Evolutionary conservation across 2,113 vertebrate genomes (phyloP), one percentile per base, ranked within the genome.

Genomic region (Alligator mississippiensis): DNA sequence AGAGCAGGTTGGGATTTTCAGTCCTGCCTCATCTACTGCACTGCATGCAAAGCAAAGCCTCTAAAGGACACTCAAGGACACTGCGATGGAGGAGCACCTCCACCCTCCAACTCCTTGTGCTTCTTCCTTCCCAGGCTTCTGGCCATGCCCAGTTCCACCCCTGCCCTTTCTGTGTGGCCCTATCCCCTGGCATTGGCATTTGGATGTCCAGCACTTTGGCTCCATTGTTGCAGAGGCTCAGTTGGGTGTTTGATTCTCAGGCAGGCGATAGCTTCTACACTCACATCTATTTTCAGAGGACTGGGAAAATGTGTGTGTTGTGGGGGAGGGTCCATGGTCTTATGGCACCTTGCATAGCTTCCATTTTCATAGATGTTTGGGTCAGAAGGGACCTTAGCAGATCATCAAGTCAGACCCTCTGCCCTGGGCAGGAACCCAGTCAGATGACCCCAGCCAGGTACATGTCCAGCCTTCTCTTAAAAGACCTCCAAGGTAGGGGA

Each of bases 61-160:
- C 81, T 70, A 19, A 96, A 96, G 96, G 97, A 96, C 93, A 6
- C 84, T 90, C 96, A 96, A 96, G 96, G 97, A 93, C 96, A 24
- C 57, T 1, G 66, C 4, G 58, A 16, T 54, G 85, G 28, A 9
- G 47, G 76, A 61, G 78, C 28, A 78, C 30, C 18, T 54, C 1
- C 54, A 2, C 34, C 55, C 54, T 74, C 81, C 6, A 47, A 47
- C 47, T 38, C 70, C 5, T 34, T 10, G 24, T 55, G 30, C 12
- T 22, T 54, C 25, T 60, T 61, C 21, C 62, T n/a, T 47, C 34
- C 47, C 47, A 47, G 47, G 47, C 47, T 47, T 47, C 47, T 47
- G 47, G 47, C 47, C 47, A 47, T 47, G 47, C 47, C 47, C 47
- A 47, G 47, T 47, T 47, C 47, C 47, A 47, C 47, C 47, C 47